phyloP scores from a whole-genome alignment of 2,888 invertebrate genomes.

The Melieria omissa region DNA sequence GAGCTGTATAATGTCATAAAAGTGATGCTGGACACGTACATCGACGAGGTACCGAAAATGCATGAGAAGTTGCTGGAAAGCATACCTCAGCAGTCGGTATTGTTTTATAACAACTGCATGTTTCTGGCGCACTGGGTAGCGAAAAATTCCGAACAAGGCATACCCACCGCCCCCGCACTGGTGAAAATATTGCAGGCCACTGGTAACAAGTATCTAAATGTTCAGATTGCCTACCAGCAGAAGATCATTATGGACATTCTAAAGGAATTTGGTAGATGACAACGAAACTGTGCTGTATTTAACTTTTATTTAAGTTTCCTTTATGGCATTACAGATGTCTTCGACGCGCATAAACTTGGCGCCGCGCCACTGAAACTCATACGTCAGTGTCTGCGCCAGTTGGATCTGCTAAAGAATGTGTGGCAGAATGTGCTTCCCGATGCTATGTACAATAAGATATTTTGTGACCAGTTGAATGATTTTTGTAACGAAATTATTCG shows the following conservation, averaged over 20 bases:
- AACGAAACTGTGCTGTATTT: not conserved
- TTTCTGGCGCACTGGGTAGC: conserved; percentile 82
- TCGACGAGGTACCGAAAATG: conserved; percentile 80
- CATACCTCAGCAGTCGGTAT: conserved; percentile 86
- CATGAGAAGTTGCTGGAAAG: conserved; percentile 83
- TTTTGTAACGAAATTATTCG: conserved; percentile 61
- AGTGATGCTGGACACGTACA: conserved; percentile 78
- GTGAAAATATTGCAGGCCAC: conserved; percentile 75
- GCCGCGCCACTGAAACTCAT: conserved; percentile 73
- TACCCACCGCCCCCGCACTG: conserved; percentile 74
- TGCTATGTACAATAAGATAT: conserved; percentile 78
- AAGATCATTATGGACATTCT: conserved; percentile 81
- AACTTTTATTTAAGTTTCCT: not conserved
- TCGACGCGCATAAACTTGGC: conserved; percentile 60
- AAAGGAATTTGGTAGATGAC: conserved; percentile 74
- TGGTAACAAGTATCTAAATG: conserved; percentile 77
- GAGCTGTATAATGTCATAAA: conserved; percentile 49
- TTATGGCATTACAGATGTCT: conserved; percentile 50
- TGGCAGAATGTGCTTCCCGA: conserved; percentile 88
- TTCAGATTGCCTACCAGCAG: conserved; percentile 80
- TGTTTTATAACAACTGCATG: conserved; percentile 93
- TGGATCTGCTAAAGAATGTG: conserved; percentile 85
- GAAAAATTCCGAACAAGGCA: conserved; percentile 70
- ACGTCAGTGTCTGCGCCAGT: conserved; percentile 84
- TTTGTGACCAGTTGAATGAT: conserved; percentile 70